Percentiles rank a stretch among this genome's conserved stretches.
These are phyloP conservation scores for Hartigia nigra DNA, from an alignment of 2,888 invertebrate species.

Conservation along the genomic window DNA sequence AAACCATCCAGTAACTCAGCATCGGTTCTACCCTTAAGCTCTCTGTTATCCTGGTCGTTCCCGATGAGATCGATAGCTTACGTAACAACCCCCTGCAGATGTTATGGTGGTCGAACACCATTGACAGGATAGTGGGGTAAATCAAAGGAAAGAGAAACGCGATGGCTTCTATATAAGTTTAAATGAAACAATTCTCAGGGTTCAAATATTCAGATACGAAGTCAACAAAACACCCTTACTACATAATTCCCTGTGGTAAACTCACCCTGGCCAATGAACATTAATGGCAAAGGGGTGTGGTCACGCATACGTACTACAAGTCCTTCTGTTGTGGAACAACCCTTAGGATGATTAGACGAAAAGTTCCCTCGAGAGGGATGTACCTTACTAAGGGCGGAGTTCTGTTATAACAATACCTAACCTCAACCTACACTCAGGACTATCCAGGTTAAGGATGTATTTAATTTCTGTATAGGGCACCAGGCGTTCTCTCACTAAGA, in stretches of 20 bases:
- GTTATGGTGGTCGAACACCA: neutral
- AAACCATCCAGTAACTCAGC: neutral
- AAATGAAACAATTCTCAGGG: too few relatives aligned
- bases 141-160: neutral
- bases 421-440: neutral
- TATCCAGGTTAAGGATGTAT: neutral
- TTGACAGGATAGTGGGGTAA: neutral
- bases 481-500: neutral
- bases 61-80: constrained; percentile 64
- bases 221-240: too few relatives aligned
- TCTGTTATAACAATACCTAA: neutral
- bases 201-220: too few relatives aligned
- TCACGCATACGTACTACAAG: neutral
- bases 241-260: neutral
- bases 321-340: neutral
- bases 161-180: neutral
- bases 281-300: neutral
- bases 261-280: neutral
- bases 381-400: neutral
- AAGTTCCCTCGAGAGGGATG: neutral
- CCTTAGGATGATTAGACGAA: neutral
- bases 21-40: constrained; percentile 2
- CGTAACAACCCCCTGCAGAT: constrained; percentile 43
- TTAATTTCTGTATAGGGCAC: neutral
- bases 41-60: constrained; percentile 60